Evolutionary conservation across 2,888 invertebrate species (phyloP).

Genomic region (Chrysopilus asiliformis): DNA sequence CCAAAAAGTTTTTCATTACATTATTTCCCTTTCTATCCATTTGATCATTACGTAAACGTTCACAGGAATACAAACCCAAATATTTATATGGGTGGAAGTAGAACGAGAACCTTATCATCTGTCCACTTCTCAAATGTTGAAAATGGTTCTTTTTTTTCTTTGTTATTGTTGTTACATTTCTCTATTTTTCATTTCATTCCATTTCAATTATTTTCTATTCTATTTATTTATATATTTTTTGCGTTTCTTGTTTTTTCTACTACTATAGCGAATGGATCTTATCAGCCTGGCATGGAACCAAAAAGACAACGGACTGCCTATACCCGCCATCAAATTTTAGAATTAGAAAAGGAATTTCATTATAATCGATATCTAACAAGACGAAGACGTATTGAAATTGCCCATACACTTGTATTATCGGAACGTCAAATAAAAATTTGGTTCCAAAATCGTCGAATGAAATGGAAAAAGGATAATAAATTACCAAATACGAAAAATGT

Average conservation of each 20-base stretch:
- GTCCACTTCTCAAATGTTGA: no score
- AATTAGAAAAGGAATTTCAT: constrained; percentile 95
- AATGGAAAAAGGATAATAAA: constrained; percentile 65
- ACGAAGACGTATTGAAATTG: constrained; percentile 91
- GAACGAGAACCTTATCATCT: no score
- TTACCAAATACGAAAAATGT: constrained; percentile 48
- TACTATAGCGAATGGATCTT: constrained; percentile 65
- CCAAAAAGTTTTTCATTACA: no score
- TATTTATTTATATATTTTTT: background rate
- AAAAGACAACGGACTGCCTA: constrained; percentile 94
- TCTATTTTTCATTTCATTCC: background rate
- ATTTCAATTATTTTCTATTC: background rate
- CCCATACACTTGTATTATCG: constrained; percentile 85
- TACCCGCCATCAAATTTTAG: constrained; percentile 94
- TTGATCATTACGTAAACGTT: no score
- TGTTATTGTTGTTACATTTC: no score
- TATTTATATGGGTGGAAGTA: no score
- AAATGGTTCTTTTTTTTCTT: no score
- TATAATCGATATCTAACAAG: constrained; percentile 94
- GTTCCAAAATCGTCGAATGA: constrained; percentile 78
- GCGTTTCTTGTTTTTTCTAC: background rate
- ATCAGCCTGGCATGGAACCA: constrained; percentile 86
- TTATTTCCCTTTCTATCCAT: no score
- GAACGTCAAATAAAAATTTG: constrained; percentile 84
- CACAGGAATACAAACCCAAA: no score